Conservation (phyloP, 2,797 vertebrate species). For the Anisognathus igniventris region DNA sequence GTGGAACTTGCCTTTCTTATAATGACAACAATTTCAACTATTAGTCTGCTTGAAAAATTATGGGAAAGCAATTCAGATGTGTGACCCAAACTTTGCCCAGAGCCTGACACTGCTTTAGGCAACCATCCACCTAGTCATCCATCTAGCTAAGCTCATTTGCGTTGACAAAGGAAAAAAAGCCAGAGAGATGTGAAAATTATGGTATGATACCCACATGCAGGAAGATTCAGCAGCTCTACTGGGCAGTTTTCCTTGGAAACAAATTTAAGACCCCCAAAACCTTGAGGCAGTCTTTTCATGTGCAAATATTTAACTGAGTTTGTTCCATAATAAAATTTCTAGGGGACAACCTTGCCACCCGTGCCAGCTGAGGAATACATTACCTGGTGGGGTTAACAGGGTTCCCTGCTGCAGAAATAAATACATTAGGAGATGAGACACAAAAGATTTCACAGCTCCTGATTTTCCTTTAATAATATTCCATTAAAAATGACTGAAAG, state of each 20-base stretch:
- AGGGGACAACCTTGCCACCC: conserved; percentile 68
- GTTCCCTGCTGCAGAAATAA: conserved; percentile 73
- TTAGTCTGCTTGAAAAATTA: conserved; percentile 20
- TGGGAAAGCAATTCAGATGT: neutral
- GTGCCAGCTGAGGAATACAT: conserved; percentile 69
- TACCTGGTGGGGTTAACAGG: conserved; percentile 73
- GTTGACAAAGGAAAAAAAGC: neutral
- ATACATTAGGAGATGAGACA: conserved; percentile 73
- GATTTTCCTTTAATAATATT: conserved; percentile 74
- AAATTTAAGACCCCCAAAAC: conserved; percentile 51
- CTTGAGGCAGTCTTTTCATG: conserved; percentile 66
- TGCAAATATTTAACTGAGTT: conserved; percentile 74
- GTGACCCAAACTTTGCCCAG: conserved; percentile 24
- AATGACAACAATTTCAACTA: neutral
- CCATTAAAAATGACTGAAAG: conserved; percentile 74
- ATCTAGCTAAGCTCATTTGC: neutral
- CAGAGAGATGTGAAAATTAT: neutral
- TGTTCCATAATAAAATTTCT: conserved; percentile 73
- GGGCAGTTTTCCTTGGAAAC: conserved; percentile 8
- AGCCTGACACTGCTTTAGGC: neutral
- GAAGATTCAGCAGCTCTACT: neutral
- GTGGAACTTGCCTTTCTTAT: neutral
- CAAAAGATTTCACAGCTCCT: conserved; percentile 71
- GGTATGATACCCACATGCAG: neutral
- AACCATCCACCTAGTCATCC: neutral